Conservation (phyloP, 2,888 invertebrate species). For the Zaprionus obscuricornis region DNA sequence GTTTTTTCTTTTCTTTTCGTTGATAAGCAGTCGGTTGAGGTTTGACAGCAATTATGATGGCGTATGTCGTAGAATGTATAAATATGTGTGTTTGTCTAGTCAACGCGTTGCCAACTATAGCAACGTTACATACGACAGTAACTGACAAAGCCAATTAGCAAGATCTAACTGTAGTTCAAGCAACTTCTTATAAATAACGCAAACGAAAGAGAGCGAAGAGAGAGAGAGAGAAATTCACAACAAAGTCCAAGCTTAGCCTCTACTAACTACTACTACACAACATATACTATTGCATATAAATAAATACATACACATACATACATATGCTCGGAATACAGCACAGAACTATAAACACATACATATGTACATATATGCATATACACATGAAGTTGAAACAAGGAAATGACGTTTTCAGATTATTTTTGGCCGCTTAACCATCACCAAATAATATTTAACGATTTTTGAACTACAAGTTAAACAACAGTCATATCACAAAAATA, state of each 20-base stretch:
- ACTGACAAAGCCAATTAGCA: constrained; percentile 64
- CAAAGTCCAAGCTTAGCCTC: constrained; percentile 46
- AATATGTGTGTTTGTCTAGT: background rate
- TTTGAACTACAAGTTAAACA: constrained; percentile 40
- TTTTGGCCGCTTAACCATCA: constrained; percentile 56
- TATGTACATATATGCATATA: background rate
- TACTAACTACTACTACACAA: too few relatives aligned
- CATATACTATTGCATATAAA: too few relatives aligned
- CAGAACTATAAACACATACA: too few relatives aligned
- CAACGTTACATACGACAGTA: constrained; percentile 30
- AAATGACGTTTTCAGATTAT: constrained; percentile 74
- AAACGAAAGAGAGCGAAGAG: constrained; percentile 43
- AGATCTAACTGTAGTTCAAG: constrained; percentile 68
- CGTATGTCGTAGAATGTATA: constrained; percentile 17
- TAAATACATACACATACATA: background rate
- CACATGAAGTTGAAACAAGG: constrained; percentile 43
- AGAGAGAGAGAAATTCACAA: constrained; percentile 15
- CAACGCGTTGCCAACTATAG: constrained; percentile 49
- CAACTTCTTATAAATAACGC: constrained; percentile 61
- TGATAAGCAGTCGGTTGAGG: constrained; percentile 49
- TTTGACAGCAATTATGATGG: too few relatives aligned
- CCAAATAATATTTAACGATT: constrained; percentile 62
- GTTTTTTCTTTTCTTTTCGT: background rate
- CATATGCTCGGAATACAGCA: too few relatives aligned
- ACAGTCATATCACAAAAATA: background rate